phyloP scores from a whole-genome alignment of 2,888 invertebrate genomes.

The Brachyptera putata region DNA sequence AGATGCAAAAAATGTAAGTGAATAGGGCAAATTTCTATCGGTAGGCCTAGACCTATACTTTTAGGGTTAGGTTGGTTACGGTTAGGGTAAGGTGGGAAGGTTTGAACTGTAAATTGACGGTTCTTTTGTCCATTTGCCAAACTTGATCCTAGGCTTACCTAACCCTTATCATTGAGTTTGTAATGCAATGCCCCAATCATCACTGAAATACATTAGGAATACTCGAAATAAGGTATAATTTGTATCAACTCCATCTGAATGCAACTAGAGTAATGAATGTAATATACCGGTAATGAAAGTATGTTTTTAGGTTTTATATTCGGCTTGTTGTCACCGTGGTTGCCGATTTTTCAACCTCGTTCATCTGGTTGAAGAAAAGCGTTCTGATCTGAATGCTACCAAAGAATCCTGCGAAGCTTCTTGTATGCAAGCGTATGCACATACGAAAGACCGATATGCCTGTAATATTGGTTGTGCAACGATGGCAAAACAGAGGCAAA shows the following conservation, averaged over 20 bases:
- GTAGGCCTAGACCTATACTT: too few species aligned
- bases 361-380: conserved; percentile 25
- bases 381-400: conserved; percentile 28
- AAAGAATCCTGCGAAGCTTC: conserved; percentile 33
- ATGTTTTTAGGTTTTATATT: conserved; percentile 18
- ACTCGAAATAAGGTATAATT: too few species aligned
- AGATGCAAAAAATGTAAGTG: conserved; percentile 21
- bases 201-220: too few species aligned
- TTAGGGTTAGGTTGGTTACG: too few species aligned
- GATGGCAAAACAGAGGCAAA: conserved; percentile 28
- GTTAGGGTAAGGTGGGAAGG: too few species aligned
- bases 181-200: too few species aligned
- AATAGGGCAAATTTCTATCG: too few species aligned
- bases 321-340: conserved; percentile 31
- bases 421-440: conserved; percentile 33
- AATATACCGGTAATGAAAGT: background rate
- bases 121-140: background rate
- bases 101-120: background rate
- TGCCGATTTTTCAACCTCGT: conserved; percentile 33
- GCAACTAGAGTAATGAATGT: background rate
- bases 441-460: conserved; percentile 32
- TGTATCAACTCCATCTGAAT: too few species aligned
- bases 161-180: too few species aligned
- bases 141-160: background rate
- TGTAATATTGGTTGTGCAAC: conserved; percentile 33